Percentiles rank a stretch among this genome's conserved stretches.
Conservation (phyloP, 1,140 invertebrate species). For the Bathynomus jamesi region DNA sequence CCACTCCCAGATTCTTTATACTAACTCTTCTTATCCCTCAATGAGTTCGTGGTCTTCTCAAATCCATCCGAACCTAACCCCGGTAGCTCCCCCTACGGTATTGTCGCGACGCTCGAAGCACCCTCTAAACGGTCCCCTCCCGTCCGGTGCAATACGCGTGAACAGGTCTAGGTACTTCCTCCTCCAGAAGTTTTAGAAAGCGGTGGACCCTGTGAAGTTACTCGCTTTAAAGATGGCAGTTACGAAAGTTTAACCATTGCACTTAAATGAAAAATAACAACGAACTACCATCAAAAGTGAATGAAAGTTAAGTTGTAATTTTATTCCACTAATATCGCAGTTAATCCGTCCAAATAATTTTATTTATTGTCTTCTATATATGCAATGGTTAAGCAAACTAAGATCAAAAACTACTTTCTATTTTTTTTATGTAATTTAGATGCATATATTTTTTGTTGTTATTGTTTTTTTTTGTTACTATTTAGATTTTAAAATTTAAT, state of each 20-base stretch:
- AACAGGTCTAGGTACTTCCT: not conserved
- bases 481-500: not conserved
- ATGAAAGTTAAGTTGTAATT: no score
- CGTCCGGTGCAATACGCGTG: slow-evolving; percentile 8
- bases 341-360: no score
- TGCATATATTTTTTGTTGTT: not conserved
- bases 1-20: not conserved
- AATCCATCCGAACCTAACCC: not conserved
- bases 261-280: no score
- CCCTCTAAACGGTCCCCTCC: slow-evolving; percentile 1
- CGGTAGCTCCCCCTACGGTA: not conserved
- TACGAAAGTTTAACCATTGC: no score
- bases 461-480: not conserved
- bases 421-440: not conserved
- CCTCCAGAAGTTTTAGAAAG: not conserved
- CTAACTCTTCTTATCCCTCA: slow-evolving; percentile 11
- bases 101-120: not conserved
- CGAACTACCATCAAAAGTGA: no score
- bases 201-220: not conserved
- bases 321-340: no score
- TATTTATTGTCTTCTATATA: no score
- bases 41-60: not conserved
- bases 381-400: no score
- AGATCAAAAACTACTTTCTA: no score
- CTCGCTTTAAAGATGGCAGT: no score